phyloP scores from a whole-genome alignment of 2,797 vertebrate genomes.

The Acestrorhynchus altus region DNA sequence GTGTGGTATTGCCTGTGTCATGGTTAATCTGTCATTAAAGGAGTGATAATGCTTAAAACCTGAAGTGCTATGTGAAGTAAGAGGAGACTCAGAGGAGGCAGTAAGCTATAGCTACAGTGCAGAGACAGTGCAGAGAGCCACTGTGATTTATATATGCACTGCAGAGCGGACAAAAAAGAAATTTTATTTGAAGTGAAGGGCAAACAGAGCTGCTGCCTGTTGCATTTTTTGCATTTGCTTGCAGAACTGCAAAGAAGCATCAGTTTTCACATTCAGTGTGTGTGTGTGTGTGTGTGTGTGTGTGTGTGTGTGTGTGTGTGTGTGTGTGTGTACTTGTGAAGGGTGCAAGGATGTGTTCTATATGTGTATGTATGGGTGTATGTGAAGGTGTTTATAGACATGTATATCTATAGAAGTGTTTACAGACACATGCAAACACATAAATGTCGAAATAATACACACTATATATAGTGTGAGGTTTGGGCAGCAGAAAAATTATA shows the following conservation, averaged over 20 bases:
- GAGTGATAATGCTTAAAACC: constrained; percentile 56
- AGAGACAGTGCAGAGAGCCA: constrained; percentile 18
- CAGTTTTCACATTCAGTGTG: constrained; percentile 15
- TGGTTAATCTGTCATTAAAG: constrained; percentile 61
- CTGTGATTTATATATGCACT: constrained; percentile 42
- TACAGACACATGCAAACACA: too few species aligned
- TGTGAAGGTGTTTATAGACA: neutral
- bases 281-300: neutral
- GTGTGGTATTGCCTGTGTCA: constrained; percentile 43
- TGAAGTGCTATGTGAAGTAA: constrained; percentile 39
- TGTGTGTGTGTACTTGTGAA: too few species aligned
- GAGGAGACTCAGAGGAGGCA: constrained; percentile 25
- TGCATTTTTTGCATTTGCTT: constrained; percentile 7
- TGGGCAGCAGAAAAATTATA: too few species aligned
- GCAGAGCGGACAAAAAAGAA: constrained; percentile 18
- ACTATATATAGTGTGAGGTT: too few species aligned
- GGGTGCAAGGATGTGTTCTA: neutral
- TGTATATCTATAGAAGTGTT: too few species aligned
- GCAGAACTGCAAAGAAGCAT: neutral
- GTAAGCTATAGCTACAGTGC: neutral
- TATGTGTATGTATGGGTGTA: neutral
- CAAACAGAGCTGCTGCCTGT: constrained; percentile 11
- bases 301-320: neutral
- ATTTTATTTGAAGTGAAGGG: constrained; percentile 16
- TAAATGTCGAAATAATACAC: too few species aligned